A percentile compares a stretch with the other conserved stretches of the same genome.
These are phyloP conservation scores for Neotoma lepida DNA, from an alignment of 2,113 vertebrate genomes.

Conservation along the genomic window DNA sequence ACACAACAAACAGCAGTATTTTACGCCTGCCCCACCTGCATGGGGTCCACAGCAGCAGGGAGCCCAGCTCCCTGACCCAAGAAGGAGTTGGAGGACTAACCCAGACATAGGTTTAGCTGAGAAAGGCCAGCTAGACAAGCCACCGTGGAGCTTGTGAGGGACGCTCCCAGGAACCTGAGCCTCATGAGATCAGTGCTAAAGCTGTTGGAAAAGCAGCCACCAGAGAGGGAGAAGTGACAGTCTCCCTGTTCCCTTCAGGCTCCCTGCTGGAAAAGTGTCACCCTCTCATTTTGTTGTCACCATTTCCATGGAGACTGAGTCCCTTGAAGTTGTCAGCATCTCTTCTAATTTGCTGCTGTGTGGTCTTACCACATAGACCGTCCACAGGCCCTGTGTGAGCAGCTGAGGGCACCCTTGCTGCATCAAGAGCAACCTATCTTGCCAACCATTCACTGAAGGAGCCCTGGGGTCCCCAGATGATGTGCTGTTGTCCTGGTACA, in stretches of 20 bases:
- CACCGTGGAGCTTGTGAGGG: neutral
- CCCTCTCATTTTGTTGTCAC: neutral
- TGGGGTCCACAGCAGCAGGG: neutral
- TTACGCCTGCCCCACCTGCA: neutral
- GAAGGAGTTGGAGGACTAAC: neutral
- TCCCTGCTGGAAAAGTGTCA: neutral
- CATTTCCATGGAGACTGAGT: neutral
- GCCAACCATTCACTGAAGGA: neutral
- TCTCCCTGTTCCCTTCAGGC: too few relatives aligned
- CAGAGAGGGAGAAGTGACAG: too few relatives aligned
- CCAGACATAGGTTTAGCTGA: neutral
- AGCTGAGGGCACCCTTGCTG: neutral
- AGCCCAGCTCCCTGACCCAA: rapidly evolving
- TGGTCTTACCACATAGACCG: neutral
- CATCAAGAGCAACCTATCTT: too few relatives aligned
- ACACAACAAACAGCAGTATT: neutral
- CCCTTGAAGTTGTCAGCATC: neutral
- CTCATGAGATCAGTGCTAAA: rapidly evolving
- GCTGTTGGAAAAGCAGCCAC: neutral
- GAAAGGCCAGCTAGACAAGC: neutral
- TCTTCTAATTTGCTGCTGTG: neutral
- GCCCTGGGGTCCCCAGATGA: neutral
- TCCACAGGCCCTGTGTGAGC: rapidly evolving
- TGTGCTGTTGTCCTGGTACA: neutral
- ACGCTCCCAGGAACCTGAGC: rapidly evolving